Evolutionary conservation across 2,113 vertebrate genomes (phyloP), one percentile per base, ranked within the genome.

Genomic region (Archilochus colubris): DNA sequence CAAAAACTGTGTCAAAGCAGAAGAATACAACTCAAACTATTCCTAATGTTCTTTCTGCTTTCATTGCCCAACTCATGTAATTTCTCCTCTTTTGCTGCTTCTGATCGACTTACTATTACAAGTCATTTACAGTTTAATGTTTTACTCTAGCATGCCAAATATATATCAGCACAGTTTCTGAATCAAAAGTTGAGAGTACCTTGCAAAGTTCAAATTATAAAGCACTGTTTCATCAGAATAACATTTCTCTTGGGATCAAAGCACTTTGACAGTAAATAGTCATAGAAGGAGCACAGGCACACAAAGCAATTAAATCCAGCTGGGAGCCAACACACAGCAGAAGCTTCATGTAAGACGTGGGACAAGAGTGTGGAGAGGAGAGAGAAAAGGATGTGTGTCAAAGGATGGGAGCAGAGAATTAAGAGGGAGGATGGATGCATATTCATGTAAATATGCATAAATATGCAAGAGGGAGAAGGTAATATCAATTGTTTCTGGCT

Each of bases 281-380:
- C 12, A 48, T 1, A 44, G 33, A 40, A 93, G 59, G 28, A 63
- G 80, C 0, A 3, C 20, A 74, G 4, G 50, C 33, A 54, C 22
- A 46, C 0, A 1, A 68, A 73, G 19, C 0, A 0, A 78, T 40
- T 74, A 72, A 91, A 7, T 23, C 38, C 53, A 66, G 51, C 14
- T 25, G 33, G 36, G 7, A 93, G 31, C 10, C 66, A 86, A 70
- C 25, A 28, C 19, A 12, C 12, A 91, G 53, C 16, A 78, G 48
- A 86, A 83, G 46, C 25, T 68, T 46, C 12, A 10, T 2, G 12
- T 1, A 59, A 48, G 24, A 85, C 31, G 68, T 61, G 50, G 25
- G 50, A 79, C 85, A 85, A 76, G 40, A 51, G n/a, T 6, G 12
- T 80, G 63, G 15, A 28, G 23, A 25, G 30, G 10, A 53, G 36